Evolutionary conservation across 1,140 invertebrate species (phyloP), one percentile per base, ranked within the genome.

Genomic region (Mylabris phalerata): DNA sequence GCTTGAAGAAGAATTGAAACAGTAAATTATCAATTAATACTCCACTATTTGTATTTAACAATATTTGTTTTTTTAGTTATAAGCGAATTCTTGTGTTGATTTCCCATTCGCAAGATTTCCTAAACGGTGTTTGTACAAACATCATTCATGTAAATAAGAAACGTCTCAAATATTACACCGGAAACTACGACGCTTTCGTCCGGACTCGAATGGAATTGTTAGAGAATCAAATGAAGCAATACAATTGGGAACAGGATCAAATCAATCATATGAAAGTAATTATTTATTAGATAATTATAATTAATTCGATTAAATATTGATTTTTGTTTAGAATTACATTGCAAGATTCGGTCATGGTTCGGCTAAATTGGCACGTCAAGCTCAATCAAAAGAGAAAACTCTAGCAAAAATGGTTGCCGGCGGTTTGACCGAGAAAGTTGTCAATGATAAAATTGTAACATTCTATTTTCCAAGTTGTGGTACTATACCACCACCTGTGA

Each of bases 231-330:
- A 93, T 90, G 81, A 99, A 99, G 74, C 92, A 95, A 65, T 99
- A 98, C 74, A 95, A 98, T 67, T 99, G 96, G 97, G 96, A 99
- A 77, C 98, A 99, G 75, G 95, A 98, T 78, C 96, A 99, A 78
- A 98, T 99, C 50, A 82, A 93, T 57, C 92, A 99, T 70, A 99
- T 99, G 97, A 99, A 98, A 82, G 88, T 90, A 72, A 62, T 61
- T 59, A 55, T 62, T 61, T 59, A 55, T 62, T 19, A 25, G 5
- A 32, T 54, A 48, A 25, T 45, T 55, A 11, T 48, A 52, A 55
- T 39, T 57, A 48, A 38, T 57, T 1, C 19, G n/a, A 43, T 39
- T 13, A 25, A 9, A 24, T 49, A 4, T 46, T 52, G 32, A 45
- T 47, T 56, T 43, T 49, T 60, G 74, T 77, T 65, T 72, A 92